Conservation (phyloP, 2,113 vertebrate species). For the Rhegmatorhina hoffmannsi region DNA sequence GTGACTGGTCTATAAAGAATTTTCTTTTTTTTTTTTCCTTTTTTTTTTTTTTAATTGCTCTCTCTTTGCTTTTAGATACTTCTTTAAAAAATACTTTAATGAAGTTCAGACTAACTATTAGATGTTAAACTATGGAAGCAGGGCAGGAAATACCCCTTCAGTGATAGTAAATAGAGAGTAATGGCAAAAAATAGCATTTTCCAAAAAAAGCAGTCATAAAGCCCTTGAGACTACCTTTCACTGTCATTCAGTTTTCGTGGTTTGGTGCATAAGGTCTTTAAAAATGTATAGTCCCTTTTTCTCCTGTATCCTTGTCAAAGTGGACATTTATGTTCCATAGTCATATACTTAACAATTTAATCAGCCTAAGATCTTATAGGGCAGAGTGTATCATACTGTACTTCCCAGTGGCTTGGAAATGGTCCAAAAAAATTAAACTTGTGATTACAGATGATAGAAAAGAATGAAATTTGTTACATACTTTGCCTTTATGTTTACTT, state of each 20-base stretch:
- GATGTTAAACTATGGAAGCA: background rate
- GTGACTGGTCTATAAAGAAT: background rate
- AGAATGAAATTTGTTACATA: background rate
- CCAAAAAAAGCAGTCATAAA: background rate
- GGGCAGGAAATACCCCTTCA: background rate
- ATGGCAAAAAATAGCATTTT: background rate
- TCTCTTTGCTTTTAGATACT: background rate
- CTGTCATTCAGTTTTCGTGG: background rate
- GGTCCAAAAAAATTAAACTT: background rate
- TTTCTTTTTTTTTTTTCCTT: background rate
- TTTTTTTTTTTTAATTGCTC: background rate
- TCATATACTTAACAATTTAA: background rate
- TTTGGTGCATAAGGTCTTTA: background rate
- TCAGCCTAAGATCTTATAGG: background rate
- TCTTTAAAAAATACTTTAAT: background rate
- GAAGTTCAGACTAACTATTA: background rate
- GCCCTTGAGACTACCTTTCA: background rate
- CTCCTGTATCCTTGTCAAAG: background rate
- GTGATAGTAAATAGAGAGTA: background rate
- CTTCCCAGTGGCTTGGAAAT: background rate
- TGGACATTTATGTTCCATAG: background rate
- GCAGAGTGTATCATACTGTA: background rate
- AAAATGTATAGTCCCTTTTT: background rate
- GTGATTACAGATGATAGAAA: background rate
- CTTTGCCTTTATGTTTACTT: background rate